A percentile compares a stretch with the other conserved stretches of the same genome.
Evolutionary conservation across 2,113 vertebrate species (phyloP).

Genomic region (Pluvianellus socialis): DNA sequence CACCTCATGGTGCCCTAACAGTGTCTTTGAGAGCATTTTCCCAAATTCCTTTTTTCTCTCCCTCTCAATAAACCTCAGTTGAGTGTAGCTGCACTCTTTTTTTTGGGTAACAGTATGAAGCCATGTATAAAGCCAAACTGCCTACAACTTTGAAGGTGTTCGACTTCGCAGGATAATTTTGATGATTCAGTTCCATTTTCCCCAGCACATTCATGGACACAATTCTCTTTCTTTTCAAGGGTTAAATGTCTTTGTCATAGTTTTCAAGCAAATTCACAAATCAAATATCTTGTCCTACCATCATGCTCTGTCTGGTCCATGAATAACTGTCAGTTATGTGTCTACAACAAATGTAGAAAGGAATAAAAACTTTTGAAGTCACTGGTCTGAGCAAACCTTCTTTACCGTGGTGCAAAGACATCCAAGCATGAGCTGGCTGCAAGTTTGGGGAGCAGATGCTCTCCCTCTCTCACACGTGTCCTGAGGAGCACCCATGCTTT

Average conservation of each 20-base stretch:
- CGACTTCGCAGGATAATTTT: background rate
- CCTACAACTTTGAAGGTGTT: background rate
- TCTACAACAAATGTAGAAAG: background rate
- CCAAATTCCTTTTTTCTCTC: background rate
- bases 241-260: background rate
- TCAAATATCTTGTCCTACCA: background rate
- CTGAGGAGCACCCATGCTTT: background rate
- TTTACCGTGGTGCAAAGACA: fast-evolving
- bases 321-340: background rate
- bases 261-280: background rate
- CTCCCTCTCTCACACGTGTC: background rate
- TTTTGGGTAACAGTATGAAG: background rate
- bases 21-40: background rate
- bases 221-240: background rate
- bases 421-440: background rate
- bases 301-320: background rate
- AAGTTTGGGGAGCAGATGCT: background rate
- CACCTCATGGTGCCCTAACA: fast-evolving
- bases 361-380: background rate
- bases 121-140: background rate
- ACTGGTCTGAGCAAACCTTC: background rate
- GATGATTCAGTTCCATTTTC: background rate
- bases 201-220: background rate
- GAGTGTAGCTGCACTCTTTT: background rate
- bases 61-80: background rate